These are phyloP conservation scores for Channallabes apus DNA, from an alignment of 2,797 vertebrate genomes.

Conservation along the genomic window DNA sequence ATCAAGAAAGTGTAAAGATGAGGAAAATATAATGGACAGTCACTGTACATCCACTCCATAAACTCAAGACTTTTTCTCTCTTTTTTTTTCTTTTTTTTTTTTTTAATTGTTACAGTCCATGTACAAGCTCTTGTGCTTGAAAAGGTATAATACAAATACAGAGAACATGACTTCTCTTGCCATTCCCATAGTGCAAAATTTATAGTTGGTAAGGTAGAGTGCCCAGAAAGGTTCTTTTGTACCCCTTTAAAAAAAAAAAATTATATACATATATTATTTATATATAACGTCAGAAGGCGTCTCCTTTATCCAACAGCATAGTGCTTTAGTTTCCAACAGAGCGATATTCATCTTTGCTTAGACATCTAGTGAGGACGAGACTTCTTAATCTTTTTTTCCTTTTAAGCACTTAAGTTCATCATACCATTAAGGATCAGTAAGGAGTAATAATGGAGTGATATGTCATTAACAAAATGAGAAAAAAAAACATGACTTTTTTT, in stretches of 20 bases:
- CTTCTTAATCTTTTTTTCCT: slow-evolving; percentile 68
- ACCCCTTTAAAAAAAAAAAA: slow-evolving; percentile 61
- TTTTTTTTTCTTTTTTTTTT: slow-evolving; percentile 54
- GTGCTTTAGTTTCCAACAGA: slow-evolving; percentile 87
- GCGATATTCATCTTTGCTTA: slow-evolving; percentile 77
- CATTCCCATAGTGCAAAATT: slow-evolving; percentile 89
- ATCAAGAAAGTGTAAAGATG: slow-evolving; percentile 72
- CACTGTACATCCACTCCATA: slow-evolving; percentile 56
- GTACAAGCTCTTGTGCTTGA: slow-evolving; percentile 80
- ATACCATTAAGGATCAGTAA: slow-evolving; percentile 52
- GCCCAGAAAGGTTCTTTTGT: slow-evolving; percentile 78
- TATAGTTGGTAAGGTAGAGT: slow-evolving; percentile 86
- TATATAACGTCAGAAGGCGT: slow-evolving; percentile 83
- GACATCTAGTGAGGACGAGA: slow-evolving; percentile 78
- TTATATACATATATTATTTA: slow-evolving; percentile 83
- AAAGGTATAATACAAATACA: slow-evolving; percentile 68
- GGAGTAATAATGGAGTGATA: slow-evolving; percentile 23
- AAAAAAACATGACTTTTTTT: slow-evolving; percentile 40
- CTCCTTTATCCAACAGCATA: slow-evolving; percentile 86
- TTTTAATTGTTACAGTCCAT: slow-evolving; percentile 60
- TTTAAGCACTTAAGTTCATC: slow-evolving; percentile 76
- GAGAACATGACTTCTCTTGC: slow-evolving; percentile 75
- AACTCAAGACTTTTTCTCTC: slow-evolving; percentile 71
- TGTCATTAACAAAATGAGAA: slow-evolving; percentile 30
- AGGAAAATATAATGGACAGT: slow-evolving; percentile 56